These are phyloP conservation scores for Rhyacichthys aspro DNA, from an alignment of 2,797 vertebrate species.

Conservation along the genomic window DNA sequence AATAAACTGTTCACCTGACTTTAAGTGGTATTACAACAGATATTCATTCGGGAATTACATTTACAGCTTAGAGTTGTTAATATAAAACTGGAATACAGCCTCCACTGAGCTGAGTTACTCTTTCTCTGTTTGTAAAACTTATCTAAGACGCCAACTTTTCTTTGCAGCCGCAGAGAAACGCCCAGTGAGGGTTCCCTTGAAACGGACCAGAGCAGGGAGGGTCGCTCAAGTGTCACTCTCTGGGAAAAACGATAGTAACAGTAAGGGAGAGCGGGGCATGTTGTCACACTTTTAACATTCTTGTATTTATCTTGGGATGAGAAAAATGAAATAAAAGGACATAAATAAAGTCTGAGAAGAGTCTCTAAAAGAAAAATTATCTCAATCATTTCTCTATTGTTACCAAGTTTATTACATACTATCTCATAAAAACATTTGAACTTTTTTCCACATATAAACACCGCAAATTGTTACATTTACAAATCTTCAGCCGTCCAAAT, in stretches of 20 bases:
- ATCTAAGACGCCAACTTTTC: slow-evolving; percentile 21
- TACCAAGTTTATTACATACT: slow-evolving; percentile 79
- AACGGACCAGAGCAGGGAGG: slow-evolving; percentile 68
- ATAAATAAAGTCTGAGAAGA: not conserved
- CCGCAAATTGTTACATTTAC: slow-evolving; percentile 79
- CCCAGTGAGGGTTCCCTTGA: slow-evolving; percentile 77
- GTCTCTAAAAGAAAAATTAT: not conserved
- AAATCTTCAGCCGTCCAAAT: slow-evolving; percentile 73
- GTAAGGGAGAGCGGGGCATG: too few species aligned
- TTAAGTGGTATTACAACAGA: not conserved
- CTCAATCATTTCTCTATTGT: slow-evolving; percentile 32
- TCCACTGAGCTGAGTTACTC: not conserved
- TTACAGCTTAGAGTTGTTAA: rapidly evolving
- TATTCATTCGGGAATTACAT: not conserved
- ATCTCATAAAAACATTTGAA: slow-evolving; percentile 76
- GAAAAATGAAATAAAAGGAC: not conserved
- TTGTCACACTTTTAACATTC: too few species aligned
- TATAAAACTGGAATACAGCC: too few species aligned
- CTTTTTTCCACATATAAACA: slow-evolving; percentile 77
- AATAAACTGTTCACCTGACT: not conserved
- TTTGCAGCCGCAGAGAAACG: slow-evolving; percentile 56
- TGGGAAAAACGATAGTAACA: too few species aligned
- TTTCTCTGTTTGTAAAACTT: not conserved
- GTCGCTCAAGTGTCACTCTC: slow-evolving; percentile 45
- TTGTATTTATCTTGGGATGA: too few species aligned